Evolutionary conservation across 2,888 invertebrate genomes (phyloP).

Genomic region (Dusona sp.): DNA sequence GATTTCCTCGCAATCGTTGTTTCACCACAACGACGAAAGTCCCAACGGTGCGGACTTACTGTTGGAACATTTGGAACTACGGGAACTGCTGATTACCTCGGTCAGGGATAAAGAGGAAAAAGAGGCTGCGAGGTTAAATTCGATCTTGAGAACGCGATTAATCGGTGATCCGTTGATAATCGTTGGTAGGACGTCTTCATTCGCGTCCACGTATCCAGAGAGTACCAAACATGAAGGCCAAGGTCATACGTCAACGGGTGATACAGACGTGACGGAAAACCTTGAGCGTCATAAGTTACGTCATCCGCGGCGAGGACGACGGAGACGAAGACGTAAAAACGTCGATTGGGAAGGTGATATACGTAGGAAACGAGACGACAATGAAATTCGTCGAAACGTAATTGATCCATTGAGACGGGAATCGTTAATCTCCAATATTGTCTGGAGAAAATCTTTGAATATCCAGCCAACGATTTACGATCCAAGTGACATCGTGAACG

Average conservation of each 20-base stretch:
- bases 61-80: constrained; percentile 16
- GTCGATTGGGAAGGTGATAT: constrained; percentile 63
- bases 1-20: constrained; percentile 3
- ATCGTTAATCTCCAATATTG: constrained; percentile 6
- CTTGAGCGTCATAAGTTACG: constrained; percentile 48
- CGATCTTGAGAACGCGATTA: not conserved
- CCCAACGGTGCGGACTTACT: not conserved
- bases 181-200: constrained; percentile 18
- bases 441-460: constrained; percentile 25
- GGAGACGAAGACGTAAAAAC: constrained; percentile 61
- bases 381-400: constrained; percentile 23
- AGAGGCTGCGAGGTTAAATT: not conserved
- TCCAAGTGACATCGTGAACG: constrained; percentile 14
- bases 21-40: not conserved
- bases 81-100: not conserved
- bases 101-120: not conserved
- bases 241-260: not conserved
- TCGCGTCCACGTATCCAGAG: constrained; percentile 18
- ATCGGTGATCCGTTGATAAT: constrained; percentile 33
- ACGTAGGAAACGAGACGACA: constrained; percentile 40
- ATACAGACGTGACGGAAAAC: constrained; percentile 37
- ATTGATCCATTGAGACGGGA: constrained; percentile 17
- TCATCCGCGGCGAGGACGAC: constrained; percentile 61
- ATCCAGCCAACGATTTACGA: constrained; percentile 38
- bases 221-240: not conserved